These are phyloP conservation scores for Chloroclystis v-ata DNA, from an alignment of 2,888 invertebrate species.

Conservation along the genomic window DNA sequence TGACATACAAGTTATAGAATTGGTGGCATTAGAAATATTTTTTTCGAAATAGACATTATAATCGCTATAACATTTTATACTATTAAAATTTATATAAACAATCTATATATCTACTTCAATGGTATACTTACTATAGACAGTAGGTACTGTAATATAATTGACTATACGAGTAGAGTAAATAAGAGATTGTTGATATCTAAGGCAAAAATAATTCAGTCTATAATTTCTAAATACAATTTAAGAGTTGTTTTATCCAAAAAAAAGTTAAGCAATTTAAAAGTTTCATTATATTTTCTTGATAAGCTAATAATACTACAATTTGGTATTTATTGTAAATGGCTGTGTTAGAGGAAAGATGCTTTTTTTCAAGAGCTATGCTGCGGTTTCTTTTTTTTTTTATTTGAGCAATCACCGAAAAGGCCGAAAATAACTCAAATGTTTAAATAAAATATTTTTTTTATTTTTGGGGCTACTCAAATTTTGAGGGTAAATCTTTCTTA, in stretches of 20 bases:
- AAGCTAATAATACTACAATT: conserved; percentile 8
- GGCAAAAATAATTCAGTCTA: conserved; percentile 49
- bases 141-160: conserved; percentile 25
- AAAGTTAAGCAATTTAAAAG: not conserved
- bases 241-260: not conserved
- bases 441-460: no score
- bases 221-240: conserved; percentile 30
- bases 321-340: conserved; percentile 9
- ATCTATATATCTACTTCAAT: conserved; percentile 17
- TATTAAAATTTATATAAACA: conserved; percentile 21
- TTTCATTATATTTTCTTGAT: not conserved
- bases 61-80: conserved; percentile 4
- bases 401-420: no score
- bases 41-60: conserved; percentile 5
- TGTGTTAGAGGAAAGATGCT: conserved; percentile 1
- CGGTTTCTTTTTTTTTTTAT: no score
- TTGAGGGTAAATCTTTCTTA: no score
- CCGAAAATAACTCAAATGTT: no score
- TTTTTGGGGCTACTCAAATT: no score
- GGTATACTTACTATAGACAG: not conserved
- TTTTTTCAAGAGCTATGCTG: no score
- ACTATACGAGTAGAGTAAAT: conserved; percentile 29
- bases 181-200: conserved; percentile 29
- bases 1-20: conserved; percentile 1
- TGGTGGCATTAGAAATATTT: not conserved